Conservation (phyloP, 2,113 vertebrate species). For the Cochlearius cochlearius region DNA sequence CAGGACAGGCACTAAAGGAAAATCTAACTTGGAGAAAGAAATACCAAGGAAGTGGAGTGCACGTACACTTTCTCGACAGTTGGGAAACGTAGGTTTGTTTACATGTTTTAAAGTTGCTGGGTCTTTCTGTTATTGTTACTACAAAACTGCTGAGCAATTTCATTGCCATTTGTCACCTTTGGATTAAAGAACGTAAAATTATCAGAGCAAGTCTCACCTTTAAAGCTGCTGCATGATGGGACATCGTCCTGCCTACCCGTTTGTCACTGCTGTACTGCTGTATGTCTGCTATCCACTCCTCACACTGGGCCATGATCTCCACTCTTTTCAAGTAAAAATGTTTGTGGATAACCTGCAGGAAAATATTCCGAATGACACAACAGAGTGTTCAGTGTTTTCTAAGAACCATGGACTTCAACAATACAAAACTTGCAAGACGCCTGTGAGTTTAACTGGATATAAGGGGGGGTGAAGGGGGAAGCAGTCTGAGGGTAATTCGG, state of each 20-base stretch:
- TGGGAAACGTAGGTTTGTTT: background rate
- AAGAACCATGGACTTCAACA: background rate
- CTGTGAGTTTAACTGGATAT: background rate
- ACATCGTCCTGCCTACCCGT: conserved; percentile 97
- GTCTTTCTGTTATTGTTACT: background rate
- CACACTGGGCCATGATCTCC: conserved; percentile 97
- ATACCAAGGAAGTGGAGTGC: background rate
- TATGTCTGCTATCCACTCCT: conserved; percentile 98
- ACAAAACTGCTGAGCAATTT: background rate
- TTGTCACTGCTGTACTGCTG: conserved; percentile 99
- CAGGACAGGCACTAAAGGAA: background rate
- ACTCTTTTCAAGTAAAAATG: conserved; percentile 98
- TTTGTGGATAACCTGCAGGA: conserved; percentile 92
- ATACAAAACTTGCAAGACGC: background rate
- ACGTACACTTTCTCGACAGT: background rate
- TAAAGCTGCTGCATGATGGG: conserved; percentile 95
- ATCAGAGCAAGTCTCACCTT: conserved; percentile 78
- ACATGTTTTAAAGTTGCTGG: background rate
- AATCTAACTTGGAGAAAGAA: background rate
- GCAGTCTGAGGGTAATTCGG: background rate
- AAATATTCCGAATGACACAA: background rate
- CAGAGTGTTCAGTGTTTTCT: background rate
- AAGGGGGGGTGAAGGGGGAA: background rate
- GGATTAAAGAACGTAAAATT: background rate
- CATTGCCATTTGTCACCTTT: background rate